Percentiles rank a stretch among this genome's conserved stretches.
phyloP scores from a whole-genome alignment of 2,888 invertebrate genomes.

The Lepidochrysops patricia region DNA sequence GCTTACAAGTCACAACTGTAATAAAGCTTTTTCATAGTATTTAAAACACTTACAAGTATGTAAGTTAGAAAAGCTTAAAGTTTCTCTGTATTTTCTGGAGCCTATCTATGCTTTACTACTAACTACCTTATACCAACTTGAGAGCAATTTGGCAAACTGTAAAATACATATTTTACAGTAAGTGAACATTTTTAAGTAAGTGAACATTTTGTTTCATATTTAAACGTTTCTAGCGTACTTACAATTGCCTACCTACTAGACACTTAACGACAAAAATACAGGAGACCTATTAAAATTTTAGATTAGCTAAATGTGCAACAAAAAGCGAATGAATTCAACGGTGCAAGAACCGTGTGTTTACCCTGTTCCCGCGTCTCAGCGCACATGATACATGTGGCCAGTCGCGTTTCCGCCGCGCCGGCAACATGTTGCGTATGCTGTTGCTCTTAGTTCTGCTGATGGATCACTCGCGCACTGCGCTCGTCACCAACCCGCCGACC shows the following conservation, averaged over 20 bases:
- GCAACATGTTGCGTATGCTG: slow-evolving; percentile 48
- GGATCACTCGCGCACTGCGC: slow-evolving; percentile 41
- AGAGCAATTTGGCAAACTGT: background rate
- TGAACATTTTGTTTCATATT: background rate
- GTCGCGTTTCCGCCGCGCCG: slow-evolving; percentile 40
- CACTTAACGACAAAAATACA: background rate
- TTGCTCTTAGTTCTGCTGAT: slow-evolving; percentile 41
- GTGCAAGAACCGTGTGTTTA: slow-evolving; percentile 18
- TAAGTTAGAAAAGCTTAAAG: no score
- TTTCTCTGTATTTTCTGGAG: no score
- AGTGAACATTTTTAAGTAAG: background rate
- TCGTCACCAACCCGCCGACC: slow-evolving; percentile 48
- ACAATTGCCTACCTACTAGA: no score
- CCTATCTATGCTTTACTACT: no score
- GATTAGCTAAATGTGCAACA: background rate
- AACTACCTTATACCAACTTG: no score
- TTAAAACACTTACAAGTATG: no score
- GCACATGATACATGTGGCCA: slow-evolving; percentile 33
- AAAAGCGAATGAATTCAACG: background rate
- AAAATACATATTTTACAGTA: no score
- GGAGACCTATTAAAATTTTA: background rate
- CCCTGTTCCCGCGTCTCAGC: slow-evolving; percentile 32
- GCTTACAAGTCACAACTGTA: no score
- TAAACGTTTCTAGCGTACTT: background rate
- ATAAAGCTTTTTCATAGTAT: no score